phyloP scores from a whole-genome alignment of 64 coral and sea anemone species.

The Pachyseris speciosa region DNA sequence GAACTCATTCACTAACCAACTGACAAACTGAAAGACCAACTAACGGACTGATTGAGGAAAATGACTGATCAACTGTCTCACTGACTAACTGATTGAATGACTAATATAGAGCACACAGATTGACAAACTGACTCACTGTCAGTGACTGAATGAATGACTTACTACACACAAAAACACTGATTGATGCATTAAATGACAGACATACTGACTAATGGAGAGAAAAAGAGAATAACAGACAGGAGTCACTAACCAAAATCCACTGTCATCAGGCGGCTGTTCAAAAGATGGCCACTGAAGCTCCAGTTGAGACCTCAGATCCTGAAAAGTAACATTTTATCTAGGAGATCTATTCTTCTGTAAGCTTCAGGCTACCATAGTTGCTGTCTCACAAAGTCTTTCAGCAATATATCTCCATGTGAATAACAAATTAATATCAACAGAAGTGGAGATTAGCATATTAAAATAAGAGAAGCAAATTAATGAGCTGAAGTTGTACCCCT shows the following conservation, averaged over 20 bases:
- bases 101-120: neutral
- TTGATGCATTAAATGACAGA: neutral
- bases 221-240: neutral
- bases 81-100: neutral
- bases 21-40: neutral
- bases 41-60: neutral
- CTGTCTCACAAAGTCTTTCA: no score
- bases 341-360: neutral
- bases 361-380: no score
- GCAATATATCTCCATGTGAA: no score
- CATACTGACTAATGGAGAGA: neutral
- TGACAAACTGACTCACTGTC: neutral
- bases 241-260: conserved; percentile 28
- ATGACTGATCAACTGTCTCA: neutral
- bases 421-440: no score
- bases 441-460: neutral
- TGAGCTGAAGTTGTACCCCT: conserved; percentile 45
- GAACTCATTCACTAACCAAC: neutral
- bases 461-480: neutral
- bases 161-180: neutral
- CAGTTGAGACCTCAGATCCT: conserved; percentile 43
- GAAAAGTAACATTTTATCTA: conserved; percentile 24
- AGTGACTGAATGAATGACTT: neutral
- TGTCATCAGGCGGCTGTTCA: neutral
- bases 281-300: conserved; percentile 39